Base-by-base conservation (phyloP, 2,888 invertebrate species). In the Camponotus fellah region DNA sequence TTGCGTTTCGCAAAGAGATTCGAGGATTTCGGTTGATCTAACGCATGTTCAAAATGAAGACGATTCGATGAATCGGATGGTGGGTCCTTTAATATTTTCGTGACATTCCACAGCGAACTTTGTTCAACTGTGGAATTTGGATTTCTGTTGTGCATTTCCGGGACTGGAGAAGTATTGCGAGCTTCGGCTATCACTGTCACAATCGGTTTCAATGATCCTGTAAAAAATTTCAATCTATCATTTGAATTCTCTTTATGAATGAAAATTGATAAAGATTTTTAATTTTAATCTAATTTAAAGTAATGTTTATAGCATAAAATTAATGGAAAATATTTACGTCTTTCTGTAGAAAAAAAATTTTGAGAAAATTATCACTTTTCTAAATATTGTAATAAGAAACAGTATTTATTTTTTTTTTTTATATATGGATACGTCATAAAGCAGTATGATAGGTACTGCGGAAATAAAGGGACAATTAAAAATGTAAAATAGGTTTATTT, bases 401-500 rank as follows among this genome's bases (percentile, higher is more conserved):
- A 56, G 26, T 9, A 6, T 17, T 21, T 32, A 32, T 26, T 9
- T 76, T 32, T 12, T 12, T 40, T 60, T 6, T n/a, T n/a, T n/a
- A n/a, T n/a, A 4, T 10, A 12, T 21, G 21, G 9, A 69, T 69
- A 79, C 6, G 4, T 3, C 6, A 79, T 46, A 62, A 62, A 69
- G 62, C 40, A 71, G 14, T 34, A 53, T 49, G 10, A 37, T 43
- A 74, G 68, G 32, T 53, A 49, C 10, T 9, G 40, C 69, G 89
- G 71, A 76, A 92, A 87, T 90, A 76, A 92, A 64, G 83, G 89
- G 86, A 85, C 90, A 83, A 92, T 89, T 92, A 92, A 92, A 93
- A 94, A 94, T 94, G 94, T 93, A 94, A 94, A 94, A 94, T 93
- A 93, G 90, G 91, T 93, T 93, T 94, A 92, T 93, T 93, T 92